Evolutionary conservation across 2,113 vertebrate species (phyloP).

Genomic region (Datnioides undecimradiatus): DNA sequence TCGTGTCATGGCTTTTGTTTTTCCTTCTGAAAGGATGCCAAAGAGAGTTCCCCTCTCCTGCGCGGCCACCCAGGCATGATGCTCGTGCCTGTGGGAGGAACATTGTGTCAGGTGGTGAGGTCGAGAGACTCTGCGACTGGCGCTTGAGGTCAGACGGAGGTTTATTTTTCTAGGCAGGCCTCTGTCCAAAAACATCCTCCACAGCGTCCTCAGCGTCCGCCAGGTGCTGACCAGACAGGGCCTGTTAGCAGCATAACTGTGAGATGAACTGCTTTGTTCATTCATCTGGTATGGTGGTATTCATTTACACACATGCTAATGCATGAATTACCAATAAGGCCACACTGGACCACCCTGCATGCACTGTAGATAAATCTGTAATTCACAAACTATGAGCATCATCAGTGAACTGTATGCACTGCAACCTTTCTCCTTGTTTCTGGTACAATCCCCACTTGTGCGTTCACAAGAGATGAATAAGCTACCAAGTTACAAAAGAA

Average conservation of each 20-base stretch:
- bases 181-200: constrained; percentile 77
- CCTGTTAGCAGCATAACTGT: not conserved
- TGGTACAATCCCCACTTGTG: not conserved
- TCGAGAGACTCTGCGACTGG: constrained; percentile 57
- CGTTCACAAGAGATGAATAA: not conserved
- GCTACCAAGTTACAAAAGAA: not conserved
- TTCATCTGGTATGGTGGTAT: constrained; percentile 7
- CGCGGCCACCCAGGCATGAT: constrained; percentile 69
- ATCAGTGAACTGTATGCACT: constrained; percentile 8
- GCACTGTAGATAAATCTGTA: constrained; percentile 4
- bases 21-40: constrained; percentile 8
- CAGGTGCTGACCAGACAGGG: constrained; percentile 76
- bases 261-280: constrained; percentile 30
- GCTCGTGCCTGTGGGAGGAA: constrained; percentile 57
- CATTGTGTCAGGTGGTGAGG: constrained; percentile 66
- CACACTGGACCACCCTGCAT: constrained; percentile 55
- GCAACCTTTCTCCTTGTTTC: not conserved
- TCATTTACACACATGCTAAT: constrained; percentile 39
- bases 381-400: not conserved
- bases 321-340: constrained; percentile 28
- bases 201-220: constrained; percentile 43
- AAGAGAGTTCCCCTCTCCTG: constrained; percentile 41
- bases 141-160: constrained; percentile 76
- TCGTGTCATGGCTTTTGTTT: constrained; percentile 49
- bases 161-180: constrained; percentile 81